These are phyloP conservation scores for Microcebus griseorufus DNA, from an alignment of 2,113 vertebrate species.

Conservation along the genomic window DNA sequence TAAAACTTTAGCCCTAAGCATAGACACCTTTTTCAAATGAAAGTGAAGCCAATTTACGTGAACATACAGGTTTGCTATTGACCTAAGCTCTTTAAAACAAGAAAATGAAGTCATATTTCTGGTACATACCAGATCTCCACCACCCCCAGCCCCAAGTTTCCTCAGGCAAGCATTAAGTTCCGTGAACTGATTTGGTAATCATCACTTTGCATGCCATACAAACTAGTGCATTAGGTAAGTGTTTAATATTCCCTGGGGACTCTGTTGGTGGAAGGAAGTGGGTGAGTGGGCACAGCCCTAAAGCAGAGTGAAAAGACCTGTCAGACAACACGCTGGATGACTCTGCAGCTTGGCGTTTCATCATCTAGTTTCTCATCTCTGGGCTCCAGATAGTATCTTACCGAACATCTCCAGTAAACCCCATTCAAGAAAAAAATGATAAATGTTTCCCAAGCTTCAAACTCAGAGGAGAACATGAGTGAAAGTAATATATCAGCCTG, in stretches of 20 bases:
- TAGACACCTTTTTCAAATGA: conserved; percentile 3
- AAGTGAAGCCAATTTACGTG: neutral
- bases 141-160: neutral
- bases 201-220: neutral
- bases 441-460: neutral
- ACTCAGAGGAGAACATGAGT: neutral
- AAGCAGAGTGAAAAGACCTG: neutral
- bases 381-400: neutral
- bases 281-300: neutral
- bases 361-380: neutral
- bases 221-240: neutral
- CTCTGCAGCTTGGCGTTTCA: neutral
- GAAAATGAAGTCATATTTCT: conserved; percentile 36
- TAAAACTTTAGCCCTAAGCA: neutral
- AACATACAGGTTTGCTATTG: neutral
- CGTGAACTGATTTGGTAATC: neutral
- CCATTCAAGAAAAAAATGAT: neutral
- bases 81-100: neutral
- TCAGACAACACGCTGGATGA: neutral
- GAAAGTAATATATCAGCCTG: neutral
- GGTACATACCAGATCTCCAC: neutral
- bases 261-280: neutral
- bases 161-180: neutral
- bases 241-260: neutral
- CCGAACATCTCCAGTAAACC: neutral